Evolutionary conservation across 2,797 vertebrate genomes (phyloP).

Genomic region (Tapera naevia): DNA sequence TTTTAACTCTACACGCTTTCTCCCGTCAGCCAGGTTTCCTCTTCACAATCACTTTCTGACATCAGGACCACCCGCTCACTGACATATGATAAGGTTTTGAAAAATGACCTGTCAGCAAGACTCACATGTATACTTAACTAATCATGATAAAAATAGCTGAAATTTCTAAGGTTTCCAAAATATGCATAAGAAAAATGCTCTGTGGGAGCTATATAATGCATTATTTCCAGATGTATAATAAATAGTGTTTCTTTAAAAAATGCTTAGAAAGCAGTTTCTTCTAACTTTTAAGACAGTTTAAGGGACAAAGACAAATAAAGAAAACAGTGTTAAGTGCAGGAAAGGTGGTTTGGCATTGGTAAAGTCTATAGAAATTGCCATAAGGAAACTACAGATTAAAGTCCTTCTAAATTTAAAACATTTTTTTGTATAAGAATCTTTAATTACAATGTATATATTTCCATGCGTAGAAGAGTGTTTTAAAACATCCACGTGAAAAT

Average conservation of each 20-base stretch:
- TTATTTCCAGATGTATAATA: conserved; percentile 58
- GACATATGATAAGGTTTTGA: conserved; percentile 41
- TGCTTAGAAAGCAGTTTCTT: conserved; percentile 36
- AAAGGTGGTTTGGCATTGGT: not conserved
- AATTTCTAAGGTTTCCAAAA: conserved; percentile 33
- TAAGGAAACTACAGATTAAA: not conserved
- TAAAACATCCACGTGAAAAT: not conserved
- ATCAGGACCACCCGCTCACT: conserved; percentile 29
- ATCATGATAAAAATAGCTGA: conserved; percentile 33
- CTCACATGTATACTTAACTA: conserved; percentile 35
- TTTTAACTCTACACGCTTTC: not conserved
- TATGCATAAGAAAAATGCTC: not conserved
- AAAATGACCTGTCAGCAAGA: conserved; percentile 52
- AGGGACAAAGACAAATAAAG: not conserved
- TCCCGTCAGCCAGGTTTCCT: not conserved
- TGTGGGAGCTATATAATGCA: conserved; percentile 3
- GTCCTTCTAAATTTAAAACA: not conserved
- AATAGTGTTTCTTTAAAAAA: conserved; percentile 24
- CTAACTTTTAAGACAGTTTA: not conserved
- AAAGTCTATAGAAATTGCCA: not conserved
- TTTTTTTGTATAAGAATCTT: not conserved
- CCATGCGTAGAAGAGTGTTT: not conserved
- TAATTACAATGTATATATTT: not conserved
- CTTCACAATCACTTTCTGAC: not conserved
- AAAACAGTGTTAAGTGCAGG: not conserved